These are phyloP conservation scores for Gasterosteus aculeatus DNA, from an alignment of 2,113 vertebrate species.

Conservation along the genomic window DNA sequence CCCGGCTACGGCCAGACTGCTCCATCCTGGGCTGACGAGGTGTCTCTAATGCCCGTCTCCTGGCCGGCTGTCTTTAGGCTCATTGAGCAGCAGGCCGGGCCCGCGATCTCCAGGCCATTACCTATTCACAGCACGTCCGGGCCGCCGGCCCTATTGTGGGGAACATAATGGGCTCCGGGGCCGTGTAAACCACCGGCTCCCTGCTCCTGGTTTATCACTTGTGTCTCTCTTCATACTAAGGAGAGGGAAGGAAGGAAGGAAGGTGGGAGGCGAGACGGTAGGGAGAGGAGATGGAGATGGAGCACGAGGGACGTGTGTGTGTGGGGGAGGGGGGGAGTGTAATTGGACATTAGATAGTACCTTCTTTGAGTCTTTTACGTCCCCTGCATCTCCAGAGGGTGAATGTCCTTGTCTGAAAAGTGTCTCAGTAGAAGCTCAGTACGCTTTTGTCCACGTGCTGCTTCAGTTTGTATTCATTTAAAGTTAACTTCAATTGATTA, in stretches of 20 bases:
- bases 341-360: conserved; percentile 73
- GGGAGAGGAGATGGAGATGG: conserved; percentile 29
- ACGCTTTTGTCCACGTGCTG: conserved; percentile 28
- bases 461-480: conserved; percentile 43
- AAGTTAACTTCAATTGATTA: conserved; percentile 56
- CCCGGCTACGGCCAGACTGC: conserved; percentile 40
- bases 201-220: conserved; percentile 73
- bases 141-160: conserved; percentile 72
- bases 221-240: conserved; percentile 68
- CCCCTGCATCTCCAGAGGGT: conserved; percentile 57
- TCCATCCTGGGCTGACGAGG: conserved; percentile 48
- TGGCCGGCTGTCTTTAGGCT: conserved; percentile 64
- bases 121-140: conserved; percentile 74
- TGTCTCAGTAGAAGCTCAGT: conserved; percentile 36
- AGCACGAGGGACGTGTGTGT: conserved; percentile 20
- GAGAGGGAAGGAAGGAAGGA: conserved; percentile 48
- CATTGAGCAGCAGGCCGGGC: conserved; percentile 75
- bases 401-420: conserved; percentile 48
- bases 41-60: conserved; percentile 68
- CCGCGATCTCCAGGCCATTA: conserved; percentile 73
- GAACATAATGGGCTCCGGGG: conserved; percentile 78
- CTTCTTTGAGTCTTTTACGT: conserved; percentile 59
- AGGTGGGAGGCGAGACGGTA: conserved; percentile 45
- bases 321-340: conserved; percentile 27
- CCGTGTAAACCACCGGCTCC: conserved; percentile 73